A percentile compares a stretch with the other conserved stretches of the same genome.
Evolutionary conservation across 2,113 vertebrate species (phyloP).

Genomic region (Emberiza fucata): DNA sequence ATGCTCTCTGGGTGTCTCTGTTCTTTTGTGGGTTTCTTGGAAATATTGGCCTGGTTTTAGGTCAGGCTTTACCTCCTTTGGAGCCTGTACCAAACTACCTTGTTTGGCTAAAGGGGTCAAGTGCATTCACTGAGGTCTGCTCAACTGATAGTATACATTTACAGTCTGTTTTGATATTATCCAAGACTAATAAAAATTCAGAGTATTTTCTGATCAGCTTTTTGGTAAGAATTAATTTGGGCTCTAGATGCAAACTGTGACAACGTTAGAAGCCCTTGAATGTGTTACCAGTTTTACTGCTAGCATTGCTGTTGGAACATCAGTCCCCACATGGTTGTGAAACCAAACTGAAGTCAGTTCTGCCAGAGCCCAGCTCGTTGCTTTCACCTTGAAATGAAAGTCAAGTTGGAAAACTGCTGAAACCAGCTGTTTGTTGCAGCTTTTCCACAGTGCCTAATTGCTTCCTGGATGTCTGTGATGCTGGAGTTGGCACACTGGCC

Average conservation of each 20-base stretch:
- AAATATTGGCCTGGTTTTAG: not conserved
- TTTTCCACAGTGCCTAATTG: not conserved
- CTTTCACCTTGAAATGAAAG: constrained; percentile 21
- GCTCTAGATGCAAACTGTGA: not conserved
- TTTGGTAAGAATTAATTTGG: not conserved
- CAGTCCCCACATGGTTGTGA: not conserved
- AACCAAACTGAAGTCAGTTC: not conserved
- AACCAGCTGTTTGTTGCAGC: not conserved
- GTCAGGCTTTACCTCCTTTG: not conserved
- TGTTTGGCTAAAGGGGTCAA: not conserved
- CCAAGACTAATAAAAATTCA: not conserved
- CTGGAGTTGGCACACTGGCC: accelerated
- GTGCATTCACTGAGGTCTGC: not conserved
- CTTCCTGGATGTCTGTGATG: not conserved
- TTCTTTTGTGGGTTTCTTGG: not conserved
- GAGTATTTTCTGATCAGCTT: not conserved
- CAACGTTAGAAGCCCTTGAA: not conserved
- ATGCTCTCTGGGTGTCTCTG: not conserved
- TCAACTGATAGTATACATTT: not conserved
- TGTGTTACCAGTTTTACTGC: not conserved
- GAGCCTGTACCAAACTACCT: not conserved
- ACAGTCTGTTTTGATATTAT: not conserved
- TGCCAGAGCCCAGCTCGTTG: not conserved
- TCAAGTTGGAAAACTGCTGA: not conserved
- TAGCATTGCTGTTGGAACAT: not conserved